Evolutionary conservation across 2,113 vertebrate species (phyloP), one percentile per base, ranked within the genome.

Genomic region (Apus apus): DNA sequence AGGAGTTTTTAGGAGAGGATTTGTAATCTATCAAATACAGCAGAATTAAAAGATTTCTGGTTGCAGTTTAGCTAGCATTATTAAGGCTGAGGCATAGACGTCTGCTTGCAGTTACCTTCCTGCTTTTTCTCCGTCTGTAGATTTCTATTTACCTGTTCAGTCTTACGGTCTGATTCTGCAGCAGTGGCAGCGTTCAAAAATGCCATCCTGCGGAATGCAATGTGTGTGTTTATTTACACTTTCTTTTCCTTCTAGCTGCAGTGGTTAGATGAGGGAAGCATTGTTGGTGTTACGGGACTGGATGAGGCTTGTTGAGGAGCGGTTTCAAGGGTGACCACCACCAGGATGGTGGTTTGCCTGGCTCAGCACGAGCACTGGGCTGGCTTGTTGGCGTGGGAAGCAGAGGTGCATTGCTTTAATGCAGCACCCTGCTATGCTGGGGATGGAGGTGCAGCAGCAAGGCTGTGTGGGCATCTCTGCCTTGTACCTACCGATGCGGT

Each of bases 31-130:
- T 93, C 93, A 70, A 95, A 82, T 82, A 70, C 73, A 85, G 73
- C 76, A 92, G 93, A 97, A 94, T 96, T 93, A 92, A 95, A 95
- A 96, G 93, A 73, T 96, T 93, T 65, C 62, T 93, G 62, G 23
- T 90, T 78, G 72, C 80, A 87, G 71, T 88, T 94, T 97, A 89
- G 92, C 45, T 56, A 10, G 62, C 7, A 1, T 82, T 94, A 73
- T 2, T 71, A 78, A 82, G 92, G 58, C 82, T 66, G 80, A 86
- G 73, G 50, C 36, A 27, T 40, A 67, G 53, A 30, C 0, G 22
- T 71, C 85, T 78, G 61, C 57, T 78, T 84, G 75, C 88, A 71
- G 34, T 57, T 90, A 53, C 64, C 56, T 74, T 75, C 25, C 82
- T 87, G 48, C 45, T 36, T 74, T 67, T 74, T n/a, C 54, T 25